These are phyloP conservation scores for Mus spretus DNA, from an alignment of 2,797 vertebrate species.

Conservation along the genomic window DNA sequence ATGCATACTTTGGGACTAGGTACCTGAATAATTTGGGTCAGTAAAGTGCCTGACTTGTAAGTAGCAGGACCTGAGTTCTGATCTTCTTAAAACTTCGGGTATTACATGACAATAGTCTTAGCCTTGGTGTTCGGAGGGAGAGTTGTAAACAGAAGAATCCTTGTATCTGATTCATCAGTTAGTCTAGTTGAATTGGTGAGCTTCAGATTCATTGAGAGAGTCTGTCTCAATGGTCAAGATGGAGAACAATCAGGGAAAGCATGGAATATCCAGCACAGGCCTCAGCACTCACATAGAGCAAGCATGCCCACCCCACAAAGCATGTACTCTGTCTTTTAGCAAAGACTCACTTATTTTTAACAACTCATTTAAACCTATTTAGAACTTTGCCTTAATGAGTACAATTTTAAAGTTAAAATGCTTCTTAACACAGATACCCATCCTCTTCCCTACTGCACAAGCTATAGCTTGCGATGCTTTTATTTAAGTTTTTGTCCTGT, in stretches of 20 bases:
- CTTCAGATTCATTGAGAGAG: background rate
- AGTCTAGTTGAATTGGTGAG: background rate
- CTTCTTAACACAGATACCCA: background rate
- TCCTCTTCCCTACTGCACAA: background rate
- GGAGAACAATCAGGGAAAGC: background rate
- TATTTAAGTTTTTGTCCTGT: background rate
- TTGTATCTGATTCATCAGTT: background rate
- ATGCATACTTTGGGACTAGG: too few relatives aligned
- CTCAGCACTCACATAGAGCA: background rate
- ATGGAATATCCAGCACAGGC: background rate
- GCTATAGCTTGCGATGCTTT: background rate
- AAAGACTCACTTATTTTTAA: background rate
- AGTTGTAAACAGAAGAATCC: background rate
- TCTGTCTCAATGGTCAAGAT: background rate
- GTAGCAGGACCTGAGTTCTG: background rate
- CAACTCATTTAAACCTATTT: background rate
- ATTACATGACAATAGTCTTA: background rate
- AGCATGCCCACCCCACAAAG: background rate
- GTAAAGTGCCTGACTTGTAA: background rate
- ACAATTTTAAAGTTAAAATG: background rate
- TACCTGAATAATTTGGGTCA: too few relatives aligned
- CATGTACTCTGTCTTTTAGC: background rate
- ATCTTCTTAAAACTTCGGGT: background rate
- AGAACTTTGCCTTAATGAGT: background rate
- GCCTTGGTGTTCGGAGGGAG: background rate